Conservation (phyloP, 2,113 vertebrate species). For the Cairina moschata region DNA sequence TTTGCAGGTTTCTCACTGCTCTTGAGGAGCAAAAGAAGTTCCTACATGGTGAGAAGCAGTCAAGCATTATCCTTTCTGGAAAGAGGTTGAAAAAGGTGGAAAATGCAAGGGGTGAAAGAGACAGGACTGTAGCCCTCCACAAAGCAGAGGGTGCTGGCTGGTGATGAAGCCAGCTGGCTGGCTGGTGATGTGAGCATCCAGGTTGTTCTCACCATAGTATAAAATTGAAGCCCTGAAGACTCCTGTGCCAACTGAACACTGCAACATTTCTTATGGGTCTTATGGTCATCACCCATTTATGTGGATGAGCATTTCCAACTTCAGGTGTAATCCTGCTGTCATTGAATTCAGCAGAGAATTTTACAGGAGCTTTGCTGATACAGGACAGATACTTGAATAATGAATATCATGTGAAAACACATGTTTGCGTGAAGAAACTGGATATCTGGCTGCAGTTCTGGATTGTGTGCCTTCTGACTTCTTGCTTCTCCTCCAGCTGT, state of each 20-base stretch:
- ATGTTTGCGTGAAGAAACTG: not conserved
- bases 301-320: not conserved
- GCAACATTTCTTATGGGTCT: not conserved
- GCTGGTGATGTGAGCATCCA: not conserved
- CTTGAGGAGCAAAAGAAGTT: not conserved
- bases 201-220: not conserved
- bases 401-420: rapidly evolving
- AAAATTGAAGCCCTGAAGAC: not conserved
- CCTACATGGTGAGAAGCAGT: not conserved
- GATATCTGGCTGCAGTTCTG: not conserved
- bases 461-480: not conserved
- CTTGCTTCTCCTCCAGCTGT: slow-evolving; percentile 21
- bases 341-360: not conserved
- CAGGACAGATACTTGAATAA: not conserved
- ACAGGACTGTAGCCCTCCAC: not conserved
- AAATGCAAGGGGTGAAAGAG: not conserved
- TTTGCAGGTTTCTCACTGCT: not conserved
- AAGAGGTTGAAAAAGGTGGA: not conserved
- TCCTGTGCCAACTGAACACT: not conserved
- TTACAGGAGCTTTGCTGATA: not conserved
- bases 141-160: not conserved
- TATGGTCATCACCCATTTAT: not conserved
- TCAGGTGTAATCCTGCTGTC: not conserved
- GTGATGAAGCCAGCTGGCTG: not conserved
- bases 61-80: not conserved